Percentiles rank a stretch among this genome's conserved stretches.
Conservation (phyloP, 2,888 invertebrate genomes). For the Plutella xylostella region DNA sequence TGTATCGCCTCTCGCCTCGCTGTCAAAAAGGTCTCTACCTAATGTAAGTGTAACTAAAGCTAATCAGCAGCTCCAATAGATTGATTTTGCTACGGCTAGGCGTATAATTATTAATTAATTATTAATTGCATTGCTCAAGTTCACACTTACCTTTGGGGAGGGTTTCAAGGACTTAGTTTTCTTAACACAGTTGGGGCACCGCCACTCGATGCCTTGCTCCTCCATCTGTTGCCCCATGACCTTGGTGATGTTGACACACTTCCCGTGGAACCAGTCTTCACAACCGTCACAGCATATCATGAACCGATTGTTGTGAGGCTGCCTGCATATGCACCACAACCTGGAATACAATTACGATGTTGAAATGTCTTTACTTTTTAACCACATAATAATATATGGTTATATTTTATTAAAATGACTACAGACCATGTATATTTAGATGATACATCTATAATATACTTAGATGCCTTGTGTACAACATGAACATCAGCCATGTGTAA, state of each 20-base stretch:
- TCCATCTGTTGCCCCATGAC: slow-evolving; percentile 94
- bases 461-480: too few species aligned
- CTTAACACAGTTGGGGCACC: slow-evolving; percentile 85
- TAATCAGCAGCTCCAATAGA: background rate
- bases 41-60: too few species aligned
- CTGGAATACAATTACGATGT: slow-evolving; percentile 56
- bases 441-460: too few species aligned
- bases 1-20: too few species aligned
- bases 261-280: slow-evolving; percentile 98
- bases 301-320: slow-evolving; percentile 95
- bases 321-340: slow-evolving; percentile 95
- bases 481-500: too few species aligned
- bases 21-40: too few species aligned
- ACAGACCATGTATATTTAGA: too few species aligned
- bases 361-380: too few species aligned
- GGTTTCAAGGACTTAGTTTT: slow-evolving; percentile 50
- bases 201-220: slow-evolving; percentile 87
- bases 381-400: too few species aligned
- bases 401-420: too few species aligned
- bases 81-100: background rate
- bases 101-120: too few species aligned
- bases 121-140: background rate
- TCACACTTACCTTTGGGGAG: slow-evolving; percentile 29
- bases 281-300: slow-evolving; percentile 98
- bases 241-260: slow-evolving; percentile 93